Conservation (phyloP, 2,113 vertebrate species). For the Calidris pugnax region DNA sequence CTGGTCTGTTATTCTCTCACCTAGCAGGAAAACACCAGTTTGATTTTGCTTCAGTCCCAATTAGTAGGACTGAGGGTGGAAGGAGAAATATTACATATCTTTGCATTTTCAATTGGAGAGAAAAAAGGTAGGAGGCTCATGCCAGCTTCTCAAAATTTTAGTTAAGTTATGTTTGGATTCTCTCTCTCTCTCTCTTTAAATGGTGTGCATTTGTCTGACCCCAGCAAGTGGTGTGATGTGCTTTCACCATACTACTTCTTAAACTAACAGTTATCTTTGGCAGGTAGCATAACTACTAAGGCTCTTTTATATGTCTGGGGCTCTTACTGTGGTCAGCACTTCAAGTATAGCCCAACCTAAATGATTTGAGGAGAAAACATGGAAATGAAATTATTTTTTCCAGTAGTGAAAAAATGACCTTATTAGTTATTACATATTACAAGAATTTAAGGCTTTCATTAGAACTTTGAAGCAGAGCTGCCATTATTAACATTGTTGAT, state of each 20-base stretch:
- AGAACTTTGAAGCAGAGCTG: background rate
- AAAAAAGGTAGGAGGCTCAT: background rate
- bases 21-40: background rate
- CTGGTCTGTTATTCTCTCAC: background rate
- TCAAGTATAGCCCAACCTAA: slow-evolving; percentile 30
- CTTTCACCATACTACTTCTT: slow-evolving; percentile 37
- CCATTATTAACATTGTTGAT: background rate
- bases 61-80: background rate
- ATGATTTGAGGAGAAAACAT: slow-evolving; percentile 36
- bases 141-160: background rate
- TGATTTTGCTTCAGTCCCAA: background rate
- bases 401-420: slow-evolving; percentile 16
- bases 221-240: background rate
- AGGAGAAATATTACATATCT: background rate
- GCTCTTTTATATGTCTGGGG: slow-evolving; percentile 60
- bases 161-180: background rate
- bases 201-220: slow-evolving; percentile 14
- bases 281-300: slow-evolving; percentile 20
- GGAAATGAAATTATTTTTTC: slow-evolving; percentile 31
- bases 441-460: background rate
- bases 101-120: background rate
- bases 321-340: slow-evolving; percentile 54
- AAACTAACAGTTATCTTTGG: slow-evolving; percentile 70
- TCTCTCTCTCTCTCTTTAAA: background rate
- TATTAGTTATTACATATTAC: slow-evolving; percentile 24